Base-by-base conservation (phyloP, 2,113 vertebrate genomes). In the Myxocyprinus asiaticus region DNA sequence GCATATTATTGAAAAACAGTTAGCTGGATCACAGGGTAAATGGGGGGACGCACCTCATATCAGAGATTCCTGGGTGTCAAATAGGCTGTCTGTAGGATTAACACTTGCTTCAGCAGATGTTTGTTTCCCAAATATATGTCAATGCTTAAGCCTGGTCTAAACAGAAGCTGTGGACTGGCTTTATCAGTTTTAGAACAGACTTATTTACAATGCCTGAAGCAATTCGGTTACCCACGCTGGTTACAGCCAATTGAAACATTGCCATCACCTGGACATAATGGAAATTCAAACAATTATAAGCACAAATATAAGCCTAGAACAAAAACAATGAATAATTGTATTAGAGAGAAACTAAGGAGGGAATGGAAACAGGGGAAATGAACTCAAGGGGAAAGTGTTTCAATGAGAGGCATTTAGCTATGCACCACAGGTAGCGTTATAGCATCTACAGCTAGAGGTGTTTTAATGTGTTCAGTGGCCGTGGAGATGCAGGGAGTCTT, bases 101-200 rank as follows among this genome's bases (percentile, higher is more conserved):
- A 88, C 82, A 33, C 85, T 84, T 77, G 83, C 85, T 85, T 87
- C 82, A 80, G 84, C 90, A 90, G 88, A 90, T 91, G 90, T 89
- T 91, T 83, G 86, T 89, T 91, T 87, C 81, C 82, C 82, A 88
- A 92, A 89, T 88, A 93, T 88, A 90, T 92, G 91, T 91, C 87
- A 90, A 83, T 79, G 87, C 86, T 91, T 92, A 89, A 90, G 86
- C 78, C 75, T 78, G 80, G 76, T 89, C 88, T 89, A 90, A 90
- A 92, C 91, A 92, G 83, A 85, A 89, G 77, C 86, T 85, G 84
- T 85, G 86, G 88, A 87, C 85, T 86, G 84, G 87, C 84, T 90
- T 91, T 89, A 92, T 90, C 87, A 86, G 84, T 89, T 91, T 85
- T 87, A 86, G 83, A 88, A 62, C 89, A 88, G 86, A 67, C 85